Evolutionary conservation across 2,888 invertebrate genomes (phyloP), one percentile per base, ranked within the genome.

Genomic region (Lomographa bimaculata): DNA sequence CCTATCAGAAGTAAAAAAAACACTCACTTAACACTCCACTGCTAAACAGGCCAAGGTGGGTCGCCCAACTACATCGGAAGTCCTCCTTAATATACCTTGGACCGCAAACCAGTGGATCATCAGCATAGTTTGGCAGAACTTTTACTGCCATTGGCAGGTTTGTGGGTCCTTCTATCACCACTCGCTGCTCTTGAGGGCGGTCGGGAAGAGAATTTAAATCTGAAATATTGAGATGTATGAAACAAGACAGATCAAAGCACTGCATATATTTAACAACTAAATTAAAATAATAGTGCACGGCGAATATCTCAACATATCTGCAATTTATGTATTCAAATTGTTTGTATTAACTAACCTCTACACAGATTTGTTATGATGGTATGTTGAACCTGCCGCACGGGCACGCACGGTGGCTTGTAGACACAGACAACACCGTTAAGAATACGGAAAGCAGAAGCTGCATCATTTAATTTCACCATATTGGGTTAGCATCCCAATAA

Each of bases 341-440:
- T n/a, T n/a, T n/a, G n/a, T n/a, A n/a, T 20, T 34, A 39, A 47
- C 71, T 85, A 85, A 95, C 96, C 95, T 90, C 87, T 82, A 64
- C 93, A 93, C 40, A 96, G 68, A 67, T 94, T 94, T 19, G 82
- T 70, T 45, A 92, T 75, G 24, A 96, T 76, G 1, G 90, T 91
- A 28, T 89, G 79, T 57, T 91, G 90, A 0, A 94, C 80, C 60
- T 85, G 86, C 8, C 64, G 64, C 0, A 91, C 75, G 21, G 90
- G 78, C 17, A 92, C 81, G 32, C 91, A 91, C 0, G 93, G 71
- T 6, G 96, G 95, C 75, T 97, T 97, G 59, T 94, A 96, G 6
- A 96, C 82, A 74, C 95, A 94, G 44, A 96, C 82, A 3, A 96
- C 64, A 11, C 97, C 96, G 76, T 93, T 94, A 32, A 97, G 70